Conservation (phyloP, 1,140 invertebrate species). For the Mylabris phalerata region DNA sequence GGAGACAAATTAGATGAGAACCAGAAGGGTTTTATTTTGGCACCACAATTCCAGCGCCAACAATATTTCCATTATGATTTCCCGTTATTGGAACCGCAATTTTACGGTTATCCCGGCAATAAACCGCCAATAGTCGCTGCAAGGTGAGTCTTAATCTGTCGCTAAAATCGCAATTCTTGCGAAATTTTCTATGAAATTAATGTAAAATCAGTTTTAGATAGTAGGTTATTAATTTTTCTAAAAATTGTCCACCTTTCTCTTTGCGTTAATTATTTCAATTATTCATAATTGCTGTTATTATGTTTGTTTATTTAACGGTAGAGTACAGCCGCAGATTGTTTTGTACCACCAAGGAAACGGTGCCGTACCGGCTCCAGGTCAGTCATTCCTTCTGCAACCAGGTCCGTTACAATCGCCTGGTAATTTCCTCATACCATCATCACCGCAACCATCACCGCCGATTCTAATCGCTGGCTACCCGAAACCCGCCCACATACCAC, state of each 20-base stretch:
- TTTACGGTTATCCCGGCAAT: no score
- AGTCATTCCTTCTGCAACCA: slow-evolving; percentile 36
- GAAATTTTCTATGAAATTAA: no score
- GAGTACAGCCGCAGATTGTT: slow-evolving; percentile 34
- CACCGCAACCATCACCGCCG: slow-evolving; percentile 21
- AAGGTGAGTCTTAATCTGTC: no score
- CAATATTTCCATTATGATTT: slow-evolving; percentile 7
- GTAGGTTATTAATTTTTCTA: no score
- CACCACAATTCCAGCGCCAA: not conserved
- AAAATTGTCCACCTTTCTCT: no score
- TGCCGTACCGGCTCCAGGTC: slow-evolving; percentile 22
- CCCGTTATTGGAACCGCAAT: slow-evolving; percentile 3
- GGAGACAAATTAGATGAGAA: not conserved
- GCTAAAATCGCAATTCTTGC: no score
- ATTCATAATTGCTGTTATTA: no score
- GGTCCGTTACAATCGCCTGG: slow-evolving; percentile 14
- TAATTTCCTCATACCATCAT: not conserved
- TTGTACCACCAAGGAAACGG: slow-evolving; percentile 27
- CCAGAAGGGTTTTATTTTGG: not conserved
- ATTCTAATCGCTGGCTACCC: slow-evolving; percentile 30
- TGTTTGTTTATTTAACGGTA: slow-evolving; percentile 1
- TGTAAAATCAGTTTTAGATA: no score
- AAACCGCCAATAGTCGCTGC: no score
- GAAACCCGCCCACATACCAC: slow-evolving; percentile 35
- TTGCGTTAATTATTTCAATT: slow-evolving; percentile 1